phyloP scores from a whole-genome alignment of 2,888 invertebrate genomes.

The Eulithis prunata region DNA sequence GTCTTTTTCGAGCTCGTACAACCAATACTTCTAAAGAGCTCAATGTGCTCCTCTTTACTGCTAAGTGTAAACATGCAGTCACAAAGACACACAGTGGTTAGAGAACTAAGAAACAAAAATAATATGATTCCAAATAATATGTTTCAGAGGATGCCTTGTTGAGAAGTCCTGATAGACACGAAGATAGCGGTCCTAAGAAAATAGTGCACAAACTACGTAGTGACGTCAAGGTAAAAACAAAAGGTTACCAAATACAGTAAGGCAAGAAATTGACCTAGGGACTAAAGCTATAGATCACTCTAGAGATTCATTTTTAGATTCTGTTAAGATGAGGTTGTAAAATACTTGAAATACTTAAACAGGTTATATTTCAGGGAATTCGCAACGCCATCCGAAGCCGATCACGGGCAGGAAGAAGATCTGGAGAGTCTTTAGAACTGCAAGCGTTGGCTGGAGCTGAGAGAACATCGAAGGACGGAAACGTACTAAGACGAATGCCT shows the following conservation, averaged over 20 bases:
- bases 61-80: no score
- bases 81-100: no score
- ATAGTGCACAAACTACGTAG: constrained; percentile 93
- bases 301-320: no score
- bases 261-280: no score
- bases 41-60: no score
- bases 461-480: constrained; percentile 73
- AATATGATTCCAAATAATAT: background rate
- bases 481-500: constrained; percentile 88
- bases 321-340: no score
- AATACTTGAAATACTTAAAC: no score
- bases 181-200: constrained; percentile 88
- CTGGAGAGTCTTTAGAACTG: constrained; percentile 87
- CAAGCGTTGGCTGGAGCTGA: constrained; percentile 72
- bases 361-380: constrained; percentile 74
- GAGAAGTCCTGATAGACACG: constrained; percentile 71
- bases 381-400: constrained; percentile 84
- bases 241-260: background rate
- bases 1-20: constrained; percentile 11
- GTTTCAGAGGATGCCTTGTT: constrained; percentile 62
- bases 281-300: no score
- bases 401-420: constrained; percentile 81
- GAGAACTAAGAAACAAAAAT: no score
- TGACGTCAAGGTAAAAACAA: constrained; percentile 88
- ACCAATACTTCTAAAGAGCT: no score